These are phyloP conservation scores for Pogonocherus hispidulus DNA, from an alignment of 2,888 invertebrate species.

Conservation along the genomic window DNA sequence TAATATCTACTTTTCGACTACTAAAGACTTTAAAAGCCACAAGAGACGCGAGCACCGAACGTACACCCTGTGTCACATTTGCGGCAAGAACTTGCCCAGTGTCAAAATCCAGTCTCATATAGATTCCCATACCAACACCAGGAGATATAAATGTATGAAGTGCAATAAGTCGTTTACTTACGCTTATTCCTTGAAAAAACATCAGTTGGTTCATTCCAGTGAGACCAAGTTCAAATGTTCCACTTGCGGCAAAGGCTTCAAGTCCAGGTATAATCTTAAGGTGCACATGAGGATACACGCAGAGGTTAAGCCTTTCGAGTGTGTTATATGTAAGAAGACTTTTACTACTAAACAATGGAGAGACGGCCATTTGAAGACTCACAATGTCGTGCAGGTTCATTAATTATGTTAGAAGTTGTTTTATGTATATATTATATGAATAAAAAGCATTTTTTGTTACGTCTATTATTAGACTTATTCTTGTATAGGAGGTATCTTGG, in stretches of 20 bases:
- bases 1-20: neutral
- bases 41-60: neutral
- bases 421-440: neutral
- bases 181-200: constrained; percentile 26
- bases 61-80: constrained; percentile 45
- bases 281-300: constrained; percentile 71
- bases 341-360: constrained; percentile 66
- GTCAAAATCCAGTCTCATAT: constrained; percentile 27
- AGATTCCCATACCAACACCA: constrained; percentile 38
- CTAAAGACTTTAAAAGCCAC: neutral
- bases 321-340: constrained; percentile 71
- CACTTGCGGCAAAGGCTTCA: constrained; percentile 71
- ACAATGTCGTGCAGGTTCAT: neutral
- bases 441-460: neutral
- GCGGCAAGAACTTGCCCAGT: constrained; percentile 47
- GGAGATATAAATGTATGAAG: constrained; percentile 37
- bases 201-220: constrained; percentile 38
- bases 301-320: constrained; percentile 70
- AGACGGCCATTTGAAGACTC: constrained; percentile 37
- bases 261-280: constrained; percentile 71
- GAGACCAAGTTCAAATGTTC: constrained; percentile 68
- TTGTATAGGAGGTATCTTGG: no score
- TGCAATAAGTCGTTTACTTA: constrained; percentile 44
- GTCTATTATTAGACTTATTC: no score
- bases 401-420: neutral